A percentile compares a stretch with the other conserved stretches of the same genome.
These are phyloP conservation scores for Ceyx margarethae DNA, from an alignment of 2,113 vertebrate genomes.

Conservation along the genomic window DNA sequence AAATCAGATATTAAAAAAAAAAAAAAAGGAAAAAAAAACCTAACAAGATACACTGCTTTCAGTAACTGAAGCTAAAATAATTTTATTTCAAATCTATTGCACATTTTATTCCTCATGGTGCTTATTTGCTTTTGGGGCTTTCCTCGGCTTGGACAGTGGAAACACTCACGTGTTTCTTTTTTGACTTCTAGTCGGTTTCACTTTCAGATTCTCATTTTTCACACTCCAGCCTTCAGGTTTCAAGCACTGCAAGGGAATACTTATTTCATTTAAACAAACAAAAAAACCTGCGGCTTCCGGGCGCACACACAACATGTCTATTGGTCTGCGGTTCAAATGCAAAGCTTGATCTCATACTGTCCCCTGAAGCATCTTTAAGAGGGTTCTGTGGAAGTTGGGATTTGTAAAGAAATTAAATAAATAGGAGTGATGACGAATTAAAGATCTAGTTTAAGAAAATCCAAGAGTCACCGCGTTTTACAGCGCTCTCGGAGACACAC, in stretches of 20 bases:
- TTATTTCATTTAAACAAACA: constrained; percentile 18
- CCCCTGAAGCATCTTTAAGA: neutral
- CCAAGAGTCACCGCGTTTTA: neutral
- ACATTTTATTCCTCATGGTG: neutral
- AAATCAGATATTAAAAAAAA: neutral
- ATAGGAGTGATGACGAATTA: neutral
- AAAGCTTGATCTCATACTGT: neutral
- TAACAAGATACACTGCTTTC: neutral
- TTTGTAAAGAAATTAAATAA: neutral
- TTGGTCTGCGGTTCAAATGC: neutral
- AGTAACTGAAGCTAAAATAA: neutral
- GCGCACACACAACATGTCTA: neutral
- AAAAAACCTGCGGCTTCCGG: neutral
- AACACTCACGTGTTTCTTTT: constrained; percentile 9
- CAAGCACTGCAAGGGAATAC: neutral
- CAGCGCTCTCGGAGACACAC: neutral
- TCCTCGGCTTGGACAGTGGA: neutral
- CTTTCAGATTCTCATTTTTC: constrained; percentile 61
- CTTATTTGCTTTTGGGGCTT: neutral
- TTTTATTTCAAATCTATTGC: neutral
- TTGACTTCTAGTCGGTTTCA: constrained; percentile 39
- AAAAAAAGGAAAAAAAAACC: neutral
- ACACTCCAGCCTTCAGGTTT: constrained; percentile 25
- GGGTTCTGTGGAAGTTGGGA: neutral
- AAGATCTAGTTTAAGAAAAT: neutral